Percentiles rank a stretch among this genome's conserved stretches.
Conservation (phyloP, 92 coral and sea anemone genomes). For the Desmophyllum pertusum region DNA sequence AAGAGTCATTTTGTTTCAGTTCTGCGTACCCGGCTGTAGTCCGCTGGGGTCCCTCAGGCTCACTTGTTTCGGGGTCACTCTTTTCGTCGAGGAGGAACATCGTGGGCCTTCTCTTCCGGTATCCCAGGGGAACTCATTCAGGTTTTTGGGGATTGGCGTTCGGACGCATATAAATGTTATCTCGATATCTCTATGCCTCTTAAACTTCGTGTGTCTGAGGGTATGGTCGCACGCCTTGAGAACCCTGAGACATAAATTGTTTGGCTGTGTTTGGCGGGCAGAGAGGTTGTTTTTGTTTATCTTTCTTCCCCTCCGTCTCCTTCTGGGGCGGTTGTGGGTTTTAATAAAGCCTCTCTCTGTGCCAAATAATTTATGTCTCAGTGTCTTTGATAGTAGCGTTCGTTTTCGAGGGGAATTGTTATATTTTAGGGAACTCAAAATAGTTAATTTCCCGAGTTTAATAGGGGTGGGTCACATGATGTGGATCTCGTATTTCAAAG, state of each 20-base stretch:
- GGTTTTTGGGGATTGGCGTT: too few relatives aligned
- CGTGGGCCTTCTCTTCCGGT: background rate
- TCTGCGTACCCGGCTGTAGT: background rate
- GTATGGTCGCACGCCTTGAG: background rate
- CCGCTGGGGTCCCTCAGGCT: background rate
- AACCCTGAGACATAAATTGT: background rate
- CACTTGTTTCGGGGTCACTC: too few relatives aligned
- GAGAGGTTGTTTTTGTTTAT: background rate
- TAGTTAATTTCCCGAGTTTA: too few relatives aligned
- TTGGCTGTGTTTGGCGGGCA: constrained; percentile 10
- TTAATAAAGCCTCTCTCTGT: background rate
- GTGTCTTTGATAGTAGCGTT: background rate
- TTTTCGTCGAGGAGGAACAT: constrained; percentile 4
- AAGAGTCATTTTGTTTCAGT: constrained; percentile 1
- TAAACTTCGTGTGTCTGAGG: constrained; percentile 11
- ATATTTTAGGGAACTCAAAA: too few relatives aligned
- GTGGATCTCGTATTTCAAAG: too few relatives aligned
- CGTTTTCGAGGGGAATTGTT: constrained; percentile 9
- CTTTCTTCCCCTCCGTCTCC: background rate
- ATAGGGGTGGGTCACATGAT: too few relatives aligned
- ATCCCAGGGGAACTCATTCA: background rate
- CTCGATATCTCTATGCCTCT: constrained; percentile 6
- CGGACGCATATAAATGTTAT: background rate
- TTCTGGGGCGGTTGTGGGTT: background rate
- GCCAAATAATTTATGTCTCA: background rate